A percentile compares a stretch with the other conserved stretches of the same genome.
Conservation (phyloP, 2,797 vertebrate species). For the Staurois parvus region DNA sequence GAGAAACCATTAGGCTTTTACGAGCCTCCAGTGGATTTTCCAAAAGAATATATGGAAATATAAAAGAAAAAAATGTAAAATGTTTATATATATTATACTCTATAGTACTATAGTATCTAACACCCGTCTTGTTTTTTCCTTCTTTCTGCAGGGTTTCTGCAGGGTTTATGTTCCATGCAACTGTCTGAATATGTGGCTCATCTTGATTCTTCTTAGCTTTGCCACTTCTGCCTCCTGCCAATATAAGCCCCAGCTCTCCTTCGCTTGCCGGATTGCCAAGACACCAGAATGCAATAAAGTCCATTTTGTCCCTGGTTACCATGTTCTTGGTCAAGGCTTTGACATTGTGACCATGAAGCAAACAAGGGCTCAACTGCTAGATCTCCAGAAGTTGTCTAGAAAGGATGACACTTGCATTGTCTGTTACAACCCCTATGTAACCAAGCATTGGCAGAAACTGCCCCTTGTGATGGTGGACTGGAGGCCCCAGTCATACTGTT, state of each 20-base stretch:
- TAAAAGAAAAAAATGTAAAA: too few relatives aligned
- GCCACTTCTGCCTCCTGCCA: background rate
- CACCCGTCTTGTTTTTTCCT: background rate
- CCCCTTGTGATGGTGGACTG: conserved; percentile 70
- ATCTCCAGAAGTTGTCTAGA: conserved; percentile 72
- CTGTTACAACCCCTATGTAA: conserved; percentile 70
- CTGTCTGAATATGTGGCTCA: conserved; percentile 23
- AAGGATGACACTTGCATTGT: conserved; percentile 80
- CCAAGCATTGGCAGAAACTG: conserved; percentile 66
- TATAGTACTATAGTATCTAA: too few relatives aligned
- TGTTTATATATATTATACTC: too few relatives aligned
- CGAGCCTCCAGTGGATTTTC: too few relatives aligned
- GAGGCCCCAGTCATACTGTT: conserved; percentile 72
- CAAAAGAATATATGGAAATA: too few relatives aligned
- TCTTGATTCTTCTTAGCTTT: conserved; percentile 3
- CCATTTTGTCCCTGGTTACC: conserved; percentile 81
- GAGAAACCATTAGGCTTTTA: too few relatives aligned
- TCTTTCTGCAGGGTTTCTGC: background rate
- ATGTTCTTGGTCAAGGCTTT: conserved; percentile 85
- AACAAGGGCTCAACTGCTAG: conserved; percentile 80
- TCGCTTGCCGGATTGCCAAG: conserved; percentile 71
- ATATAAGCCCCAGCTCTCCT: conserved; percentile 24
- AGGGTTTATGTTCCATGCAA: background rate
- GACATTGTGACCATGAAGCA: conserved; percentile 84
- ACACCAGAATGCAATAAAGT: conserved; percentile 72